Percentiles rank a stretch among this genome's conserved stretches.
phyloP scores from a whole-genome alignment of 2,797 vertebrate species.

The Psittacula echo region DNA sequence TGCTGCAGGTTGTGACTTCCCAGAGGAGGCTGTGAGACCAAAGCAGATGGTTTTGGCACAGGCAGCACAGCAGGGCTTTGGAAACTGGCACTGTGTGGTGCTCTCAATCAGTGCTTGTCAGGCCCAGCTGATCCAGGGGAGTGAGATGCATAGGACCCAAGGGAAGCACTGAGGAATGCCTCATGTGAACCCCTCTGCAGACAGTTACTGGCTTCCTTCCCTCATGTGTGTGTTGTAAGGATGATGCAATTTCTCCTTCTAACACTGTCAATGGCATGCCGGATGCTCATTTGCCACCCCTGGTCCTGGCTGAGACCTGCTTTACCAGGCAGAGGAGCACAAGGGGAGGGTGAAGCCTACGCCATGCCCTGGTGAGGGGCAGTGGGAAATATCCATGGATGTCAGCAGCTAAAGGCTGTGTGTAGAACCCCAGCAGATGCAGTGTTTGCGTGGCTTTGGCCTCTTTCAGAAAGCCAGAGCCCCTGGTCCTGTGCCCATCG shows the following conservation, averaged over 20 bases:
- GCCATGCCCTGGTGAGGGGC: background rate
- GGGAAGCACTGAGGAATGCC: too few relatives aligned
- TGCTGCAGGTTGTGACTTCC: background rate
- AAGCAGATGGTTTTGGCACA: background rate
- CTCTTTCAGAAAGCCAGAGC: background rate
- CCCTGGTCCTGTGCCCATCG: background rate
- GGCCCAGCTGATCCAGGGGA: rapidly evolving
- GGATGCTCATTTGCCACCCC: rapidly evolving
- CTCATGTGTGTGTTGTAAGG: background rate
- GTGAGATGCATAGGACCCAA: rapidly evolving
- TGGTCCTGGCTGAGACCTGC: background rate
- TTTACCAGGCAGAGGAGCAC: background rate
- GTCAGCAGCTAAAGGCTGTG: background rate
- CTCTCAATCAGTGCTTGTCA: background rate
- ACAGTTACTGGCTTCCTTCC: background rate
- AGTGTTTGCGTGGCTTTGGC: background rate
- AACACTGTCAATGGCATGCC: background rate
- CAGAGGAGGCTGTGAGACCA: rapidly evolving
- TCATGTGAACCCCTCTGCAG: rapidly evolving
- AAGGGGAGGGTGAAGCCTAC: background rate
- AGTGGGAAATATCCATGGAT: too few relatives aligned
- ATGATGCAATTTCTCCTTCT: background rate
- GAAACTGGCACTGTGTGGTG: rapidly evolving
- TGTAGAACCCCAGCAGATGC: rapidly evolving
- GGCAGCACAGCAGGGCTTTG: background rate